phyloP scores from a whole-genome alignment of 2,113 vertebrate genomes.

The Bombycilla garrulus region DNA sequence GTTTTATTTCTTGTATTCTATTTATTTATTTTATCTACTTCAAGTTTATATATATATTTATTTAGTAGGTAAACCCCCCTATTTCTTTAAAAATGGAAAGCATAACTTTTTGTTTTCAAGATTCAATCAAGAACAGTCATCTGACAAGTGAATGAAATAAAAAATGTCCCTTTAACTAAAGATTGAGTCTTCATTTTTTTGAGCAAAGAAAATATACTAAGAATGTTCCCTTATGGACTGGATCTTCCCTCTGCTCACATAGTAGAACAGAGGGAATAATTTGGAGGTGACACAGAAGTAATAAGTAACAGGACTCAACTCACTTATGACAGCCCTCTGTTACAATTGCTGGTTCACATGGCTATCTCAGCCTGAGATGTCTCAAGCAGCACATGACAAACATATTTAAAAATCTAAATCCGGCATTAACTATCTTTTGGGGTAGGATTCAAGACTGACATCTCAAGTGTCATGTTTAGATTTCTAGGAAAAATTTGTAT shows the following conservation, averaged over 20 bases:
- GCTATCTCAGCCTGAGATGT: neutral
- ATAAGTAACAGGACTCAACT: neutral
- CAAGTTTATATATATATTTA: neutral
- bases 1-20: neutral
- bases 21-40: neutral
- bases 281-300: neutral
- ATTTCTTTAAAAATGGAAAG: neutral
- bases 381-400: neutral
- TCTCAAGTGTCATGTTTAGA: rapidly evolving
- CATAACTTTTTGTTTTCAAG: neutral
- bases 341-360: neutral
- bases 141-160: neutral
- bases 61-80: neutral
- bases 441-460: neutral
- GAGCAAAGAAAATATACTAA: neutral
- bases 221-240: neutral
- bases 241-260: neutral
- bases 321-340: neutral
- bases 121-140: neutral
- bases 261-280: neutral
- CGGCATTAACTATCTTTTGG: neutral
- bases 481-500: neutral
- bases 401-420: neutral
- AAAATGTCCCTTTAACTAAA: neutral
- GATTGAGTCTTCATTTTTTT: neutral